phyloP scores from a whole-genome alignment of 2,888 invertebrate genomes.

The Druceiella hillmani region DNA sequence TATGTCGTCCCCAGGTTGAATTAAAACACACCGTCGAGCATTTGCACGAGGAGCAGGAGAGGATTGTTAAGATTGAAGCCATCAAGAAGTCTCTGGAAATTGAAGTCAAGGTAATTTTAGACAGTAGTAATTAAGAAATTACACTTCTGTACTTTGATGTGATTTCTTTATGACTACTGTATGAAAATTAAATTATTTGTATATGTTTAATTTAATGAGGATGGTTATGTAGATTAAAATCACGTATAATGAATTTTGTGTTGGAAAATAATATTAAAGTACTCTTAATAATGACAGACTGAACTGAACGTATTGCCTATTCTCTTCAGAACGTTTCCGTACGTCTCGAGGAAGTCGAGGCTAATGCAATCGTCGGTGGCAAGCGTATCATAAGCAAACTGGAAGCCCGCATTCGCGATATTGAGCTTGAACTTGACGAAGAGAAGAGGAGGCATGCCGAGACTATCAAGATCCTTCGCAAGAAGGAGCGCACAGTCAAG shows the following conservation, averaged over 20 bases:
- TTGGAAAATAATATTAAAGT: too few species aligned
- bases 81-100: conserved; percentile 97
- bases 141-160: background rate
- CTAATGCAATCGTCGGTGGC: conserved; percentile 94
- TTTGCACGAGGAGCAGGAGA: conserved; percentile 94
- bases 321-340: conserved; percentile 69
- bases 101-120: conserved; percentile 79
- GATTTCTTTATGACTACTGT: background rate
- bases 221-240: too few species aligned
- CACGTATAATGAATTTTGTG: too few species aligned
- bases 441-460: conserved; percentile 97
- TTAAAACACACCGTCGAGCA: conserved; percentile 91
- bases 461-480: conserved; percentile 94
- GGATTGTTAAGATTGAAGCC: conserved; percentile 94
- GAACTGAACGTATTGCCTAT: too few species aligned
- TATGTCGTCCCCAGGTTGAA: conserved; percentile 62
- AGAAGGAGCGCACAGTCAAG: conserved; percentile 96
- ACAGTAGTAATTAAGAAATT: background rate
- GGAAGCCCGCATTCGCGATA: conserved; percentile 89
- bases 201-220: too few species aligned
- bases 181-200: too few species aligned
- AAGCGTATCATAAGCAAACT: conserved; percentile 97
- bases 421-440: conserved; percentile 92
- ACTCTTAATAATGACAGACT: too few species aligned
- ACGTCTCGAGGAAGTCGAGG: conserved; percentile 93